Evolutionary conservation across 2,113 vertebrate species (phyloP), one percentile per base, ranked within the genome.

Genomic region (Rallus limicola): DNA sequence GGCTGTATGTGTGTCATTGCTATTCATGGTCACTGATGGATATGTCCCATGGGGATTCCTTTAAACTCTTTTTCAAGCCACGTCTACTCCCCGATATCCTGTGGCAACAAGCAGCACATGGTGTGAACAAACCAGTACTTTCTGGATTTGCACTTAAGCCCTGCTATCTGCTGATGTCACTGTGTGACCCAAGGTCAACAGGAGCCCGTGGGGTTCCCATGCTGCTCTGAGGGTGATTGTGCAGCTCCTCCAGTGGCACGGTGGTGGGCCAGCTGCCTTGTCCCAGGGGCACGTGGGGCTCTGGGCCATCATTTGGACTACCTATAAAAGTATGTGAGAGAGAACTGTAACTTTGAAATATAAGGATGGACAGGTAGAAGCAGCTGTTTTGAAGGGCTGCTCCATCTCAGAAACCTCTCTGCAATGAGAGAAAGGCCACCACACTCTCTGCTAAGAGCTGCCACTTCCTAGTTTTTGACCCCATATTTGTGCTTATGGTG

Each of bases 171-270:
- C 55, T 65, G 13, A 3, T 11, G 67, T 48, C 34, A 10, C 71
- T 6, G 36, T 0, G 4, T 42, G 38, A 75, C 91, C 93, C 53
- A 10, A 11, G 86, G 89, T 21, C 94, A 87, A 38, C 48, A 36
- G 0, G 2, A 76, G 25, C 52, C 38, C 5, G 0, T 0, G 1
- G 67, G 83, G 29, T 4, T 50, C 53, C 71, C 0, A 0, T 72
- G n/a, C 58, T 60, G 42, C 65, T 65, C 65, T 3, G 1, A 71
- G 67, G 31, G n/a, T 0, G 3, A 48, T 17, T 69, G 38, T 6
- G 0, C 65, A 48, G 65, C 88, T 74, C 33, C 74, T 58, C 40
- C 5, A 1, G 46, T 62, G 72, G 42, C 31, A 36, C 42, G 4
- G 10, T 1, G 2, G 18, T 55, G 56, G 46, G 12, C 24, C 59